Base-by-base conservation (phyloP, 2,888 invertebrate genomes). In the Cryptocephalus primarius region DNA sequence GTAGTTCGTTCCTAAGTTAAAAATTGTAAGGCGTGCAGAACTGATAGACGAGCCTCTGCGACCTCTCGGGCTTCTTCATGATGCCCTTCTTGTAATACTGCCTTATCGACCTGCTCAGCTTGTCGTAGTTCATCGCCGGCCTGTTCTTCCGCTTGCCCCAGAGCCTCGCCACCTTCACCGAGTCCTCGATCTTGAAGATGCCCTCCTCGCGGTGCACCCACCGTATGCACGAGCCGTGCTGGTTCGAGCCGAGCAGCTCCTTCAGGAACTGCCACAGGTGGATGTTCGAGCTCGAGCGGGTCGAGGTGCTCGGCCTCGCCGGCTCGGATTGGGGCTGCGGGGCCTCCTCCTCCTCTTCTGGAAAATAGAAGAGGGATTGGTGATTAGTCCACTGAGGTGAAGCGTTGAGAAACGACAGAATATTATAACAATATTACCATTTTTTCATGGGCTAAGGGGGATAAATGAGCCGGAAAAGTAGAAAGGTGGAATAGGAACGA, bases 31-130 rank as follows among this genome's bases (percentile, higher is more conserved):
- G 92, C 69, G 90, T 88, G 70, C 95, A 96, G 74, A 99, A 99
- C 74, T 97, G 97, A 74, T 99, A 99, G 52, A 99, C 97, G 61
- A 99, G 81, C 67, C 99, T 80, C 73, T 99, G 97, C 58, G 95
- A 94, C 55, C 96, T 79, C 68, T 95, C 95, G 1, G 97, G 97
- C 72, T 99, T 99, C 79, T 95, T 95, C 91, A 96, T 94, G 70
- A 97, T 96, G 47, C 95, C 95, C 72, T 97, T 99, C 73, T 97
- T 96, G 79, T 99, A 99, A 75, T 96, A 96, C 70, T 99, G 97
- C 44, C 99, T 76, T 66, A 99, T 94, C 58, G 95, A 96, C 47
- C 99, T 81, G 54, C 94, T 95, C 42, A 99, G 75, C 70, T 99
- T 99, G 76, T 99, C 99, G 74, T 99, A 99, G 76, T 99, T 99